A percentile compares a stretch with the other conserved stretches of the same genome.
Conservation (phyloP, 2,888 invertebrate genomes). For the Tethea ocularis region DNA sequence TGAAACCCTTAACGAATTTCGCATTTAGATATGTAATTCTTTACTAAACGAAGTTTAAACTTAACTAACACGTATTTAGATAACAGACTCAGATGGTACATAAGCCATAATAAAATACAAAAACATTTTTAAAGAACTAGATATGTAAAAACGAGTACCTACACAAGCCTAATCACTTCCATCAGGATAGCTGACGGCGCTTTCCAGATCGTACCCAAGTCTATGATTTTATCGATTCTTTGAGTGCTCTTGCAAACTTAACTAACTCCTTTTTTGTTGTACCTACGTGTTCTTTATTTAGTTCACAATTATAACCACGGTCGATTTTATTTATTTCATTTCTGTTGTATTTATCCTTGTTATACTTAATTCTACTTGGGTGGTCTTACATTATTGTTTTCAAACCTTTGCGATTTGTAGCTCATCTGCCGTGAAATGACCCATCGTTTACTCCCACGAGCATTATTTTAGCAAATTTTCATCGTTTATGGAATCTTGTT, state of each 20-base stretch:
- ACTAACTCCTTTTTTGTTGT: slow-evolving; percentile 23
- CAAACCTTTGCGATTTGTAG: not conserved
- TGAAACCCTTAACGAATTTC: not conserved
- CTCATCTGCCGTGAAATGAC: slow-evolving; percentile 4
- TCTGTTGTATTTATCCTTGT: not conserved
- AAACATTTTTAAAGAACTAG: too few species aligned
- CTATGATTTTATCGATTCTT: slow-evolving; percentile 41
- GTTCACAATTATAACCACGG: not conserved
- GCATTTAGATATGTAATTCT: not conserved
- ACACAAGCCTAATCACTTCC: slow-evolving; percentile 41
- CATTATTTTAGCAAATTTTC: slow-evolving; percentile 1
- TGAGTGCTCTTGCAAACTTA: slow-evolving; percentile 35
- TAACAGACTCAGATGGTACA: too few species aligned
- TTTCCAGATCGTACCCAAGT: slow-evolving; percentile 37
- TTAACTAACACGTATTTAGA: too few species aligned
- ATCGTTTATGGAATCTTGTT: not conserved
- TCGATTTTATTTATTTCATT: not conserved
- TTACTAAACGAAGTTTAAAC: not conserved
- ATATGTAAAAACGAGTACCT: not conserved
- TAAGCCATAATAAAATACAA: too few species aligned
- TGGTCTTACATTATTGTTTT: not conserved
- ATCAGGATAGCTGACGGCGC: slow-evolving; percentile 49
- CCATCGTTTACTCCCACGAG: slow-evolving; percentile 1
- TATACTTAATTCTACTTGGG: not conserved
- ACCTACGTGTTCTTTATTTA: not conserved